These are phyloP conservation scores for Amphiprion clarkii DNA, from an alignment of 2,797 vertebrate species.

Conservation along the genomic window DNA sequence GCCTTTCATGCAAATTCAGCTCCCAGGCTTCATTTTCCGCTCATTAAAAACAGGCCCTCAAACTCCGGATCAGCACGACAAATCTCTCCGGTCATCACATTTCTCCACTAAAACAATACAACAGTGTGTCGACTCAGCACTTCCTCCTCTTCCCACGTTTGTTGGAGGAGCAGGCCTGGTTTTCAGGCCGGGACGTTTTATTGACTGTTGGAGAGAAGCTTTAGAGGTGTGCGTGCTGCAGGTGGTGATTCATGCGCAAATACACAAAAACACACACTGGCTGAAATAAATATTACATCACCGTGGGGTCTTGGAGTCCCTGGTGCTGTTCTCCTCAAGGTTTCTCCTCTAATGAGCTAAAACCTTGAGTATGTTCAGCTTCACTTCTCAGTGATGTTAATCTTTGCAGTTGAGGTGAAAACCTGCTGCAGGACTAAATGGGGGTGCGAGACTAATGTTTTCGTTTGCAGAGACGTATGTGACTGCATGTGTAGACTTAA, in stretches of 20 bases:
- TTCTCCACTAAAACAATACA: conserved; percentile 78
- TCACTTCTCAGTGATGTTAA: not conserved
- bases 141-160: conserved; percentile 61
- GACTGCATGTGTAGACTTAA: conserved; percentile 46
- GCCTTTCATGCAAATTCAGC: conserved; percentile 77
- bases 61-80: conserved; percentile 49
- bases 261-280: conserved; percentile 12
- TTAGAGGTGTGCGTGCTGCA: conserved; percentile 49
- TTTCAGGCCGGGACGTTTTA: conserved; percentile 64
- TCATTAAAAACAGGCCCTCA: conserved; percentile 72
- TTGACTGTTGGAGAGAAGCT: conserved; percentile 63
- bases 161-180: conserved; percentile 33
- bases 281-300: conserved; percentile 58
- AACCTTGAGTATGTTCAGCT: not conserved
- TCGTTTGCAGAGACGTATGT: not conserved
- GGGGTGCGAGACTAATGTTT: conserved; percentile 7
- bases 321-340: conserved; percentile 11
- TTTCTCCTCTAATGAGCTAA: not conserved
- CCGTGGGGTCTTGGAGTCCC: not conserved
- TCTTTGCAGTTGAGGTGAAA: conserved; percentile 11
- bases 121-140: conserved; percentile 78
- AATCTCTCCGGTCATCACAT: conserved; percentile 77
- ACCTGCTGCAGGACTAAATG: not conserved
- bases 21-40: conserved; percentile 79
- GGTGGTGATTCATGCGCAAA: conserved; percentile 39